These are phyloP conservation scores for Allobates femoralis DNA, from an alignment of 2,797 vertebrate genomes.

Conservation along the genomic window DNA sequence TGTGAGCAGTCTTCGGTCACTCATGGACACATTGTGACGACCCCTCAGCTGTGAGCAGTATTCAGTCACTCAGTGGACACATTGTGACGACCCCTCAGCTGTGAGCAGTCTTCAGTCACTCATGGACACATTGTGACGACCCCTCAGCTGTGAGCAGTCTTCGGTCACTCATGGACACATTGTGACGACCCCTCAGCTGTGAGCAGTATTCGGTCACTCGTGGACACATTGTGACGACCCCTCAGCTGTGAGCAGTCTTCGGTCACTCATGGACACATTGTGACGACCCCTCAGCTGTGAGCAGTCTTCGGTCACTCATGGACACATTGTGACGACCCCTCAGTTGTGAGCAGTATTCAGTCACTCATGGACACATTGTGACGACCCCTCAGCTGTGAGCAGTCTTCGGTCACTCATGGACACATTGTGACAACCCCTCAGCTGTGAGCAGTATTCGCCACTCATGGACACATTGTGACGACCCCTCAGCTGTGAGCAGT, in stretches of 20 bases:
- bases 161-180: slow-evolving; percentile 74
- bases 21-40: neutral
- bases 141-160: no score
- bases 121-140: no score
- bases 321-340: no score
- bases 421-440: no score
- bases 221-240: no score
- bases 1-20: neutral
- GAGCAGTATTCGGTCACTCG: neutral
- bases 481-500: neutral
- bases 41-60: no score
- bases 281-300: neutral
- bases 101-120: neutral
- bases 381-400: neutral
- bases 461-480: no score
- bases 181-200: neutral
- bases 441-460: no score
- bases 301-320: neutral
- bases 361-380: no score
- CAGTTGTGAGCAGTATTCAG: no score
- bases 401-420: neutral
- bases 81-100: neutral
- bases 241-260: no score
- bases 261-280: no score
- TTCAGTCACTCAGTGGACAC: slow-evolving; percentile 73